Percentiles rank a stretch among this genome's conserved stretches.
Conservation (phyloP, 2,888 invertebrate genomes). For the Andrena marginata region DNA sequence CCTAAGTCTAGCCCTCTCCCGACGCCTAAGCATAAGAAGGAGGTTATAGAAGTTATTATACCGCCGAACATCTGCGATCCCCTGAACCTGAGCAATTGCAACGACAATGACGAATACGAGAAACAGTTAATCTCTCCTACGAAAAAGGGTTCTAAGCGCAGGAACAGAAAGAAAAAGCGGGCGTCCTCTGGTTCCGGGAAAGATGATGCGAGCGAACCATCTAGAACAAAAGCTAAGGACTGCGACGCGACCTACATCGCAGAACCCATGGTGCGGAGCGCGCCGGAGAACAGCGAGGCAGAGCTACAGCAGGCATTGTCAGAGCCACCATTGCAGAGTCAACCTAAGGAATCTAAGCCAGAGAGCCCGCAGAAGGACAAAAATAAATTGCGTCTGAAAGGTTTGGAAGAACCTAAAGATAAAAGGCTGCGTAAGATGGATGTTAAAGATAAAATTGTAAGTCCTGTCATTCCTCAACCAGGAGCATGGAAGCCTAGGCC, state of each 20-base stretch:
- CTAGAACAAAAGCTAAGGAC: conserved; percentile 85
- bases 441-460: conserved; percentile 95
- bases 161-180: conserved; percentile 89
- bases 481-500: conserved; percentile 91
- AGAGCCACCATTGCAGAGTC: conserved; percentile 48
- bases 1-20: conserved; percentile 96
- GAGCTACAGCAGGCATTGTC: conserved; percentile 24
- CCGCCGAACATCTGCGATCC: conserved; percentile 97
- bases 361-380: conserved; percentile 79
- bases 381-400: conserved; percentile 79
- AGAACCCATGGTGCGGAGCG: conserved; percentile 47
- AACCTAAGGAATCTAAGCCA: conserved; percentile 66
- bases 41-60: conserved; percentile 95
- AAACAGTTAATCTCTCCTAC: conserved; percentile 91
- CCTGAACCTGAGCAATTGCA: conserved; percentile 90
- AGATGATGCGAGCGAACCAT: conserved; percentile 85
- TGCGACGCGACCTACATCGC: conserved; percentile 38
- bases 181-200: conserved; percentile 86
- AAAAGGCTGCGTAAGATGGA: conserved; percentile 88
- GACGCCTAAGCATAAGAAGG: conserved; percentile 92
- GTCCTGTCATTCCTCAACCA: conserved; percentile 96
- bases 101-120: conserved; percentile 93
- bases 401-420: conserved; percentile 81
- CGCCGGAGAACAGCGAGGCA: conserved; percentile 22
- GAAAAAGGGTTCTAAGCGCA: conserved; percentile 88